Evolutionary conservation across 1,140 invertebrate genomes (phyloP), one percentile per base, ranked within the genome.

Genomic region (Drosophila repletoides): DNA sequence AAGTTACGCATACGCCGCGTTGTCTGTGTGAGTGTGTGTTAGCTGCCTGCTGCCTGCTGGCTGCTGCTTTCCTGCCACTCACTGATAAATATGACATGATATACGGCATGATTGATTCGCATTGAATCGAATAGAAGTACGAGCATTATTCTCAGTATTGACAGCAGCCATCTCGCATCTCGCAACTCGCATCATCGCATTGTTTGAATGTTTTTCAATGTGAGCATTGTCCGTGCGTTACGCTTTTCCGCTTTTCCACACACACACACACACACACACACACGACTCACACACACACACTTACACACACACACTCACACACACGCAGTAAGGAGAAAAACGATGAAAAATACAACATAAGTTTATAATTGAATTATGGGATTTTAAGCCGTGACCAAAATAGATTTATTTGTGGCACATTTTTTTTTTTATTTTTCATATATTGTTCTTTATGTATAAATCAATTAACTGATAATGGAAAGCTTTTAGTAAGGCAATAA

Each of bases 81-180:
- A 72, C 63, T 72, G 79, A 84, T 83, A 43, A 45, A 40, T 60
- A 36, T 60, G 46, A 77, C 66, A 76, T 55, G 63, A 52, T 43
- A 63, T 63, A 69, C 48, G 36, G 31, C 69, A 69, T 84, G 77
- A 83, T 83, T 83, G 77, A 83, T 84, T 83, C 56, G 52, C 56
- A 77, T 84, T 83, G 60, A 83, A 64, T 70, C 49, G 41, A 61
- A 66, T 68, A 48, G 26, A 45, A 55, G 48, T 45, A n/a, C n/a
- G n/a, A n/a, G n/a, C n/a, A 41, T 48, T 65, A 19, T 33, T 21
- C 43, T 36, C 61, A 29, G 33, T 46, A 31, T 41, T 72, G 48
- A 41, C 63, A 60, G 34, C 56, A 40, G 14, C 38, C 38, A 22
- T 12, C 21, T 22, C 40, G 45, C n/a, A n/a, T n/a, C n/a, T n/a